These are phyloP conservation scores for Benthosema pterotum DNA, from an alignment of 2,797 vertebrate species.

Conservation along the genomic window DNA sequence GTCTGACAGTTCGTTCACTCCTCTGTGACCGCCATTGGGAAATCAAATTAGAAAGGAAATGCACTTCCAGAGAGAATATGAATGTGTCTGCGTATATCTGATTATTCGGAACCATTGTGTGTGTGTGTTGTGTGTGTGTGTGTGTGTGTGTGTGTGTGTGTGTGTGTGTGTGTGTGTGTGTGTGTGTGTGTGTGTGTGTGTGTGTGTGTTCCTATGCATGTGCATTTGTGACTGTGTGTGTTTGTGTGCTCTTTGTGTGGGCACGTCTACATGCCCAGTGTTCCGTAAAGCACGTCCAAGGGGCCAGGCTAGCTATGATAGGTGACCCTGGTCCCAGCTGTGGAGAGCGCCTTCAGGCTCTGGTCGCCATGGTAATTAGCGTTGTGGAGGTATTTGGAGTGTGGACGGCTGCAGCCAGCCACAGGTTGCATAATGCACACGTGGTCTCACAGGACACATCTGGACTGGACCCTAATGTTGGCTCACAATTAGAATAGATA, in stretches of 20 bases:
- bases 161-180: slow-evolving; percentile 5
- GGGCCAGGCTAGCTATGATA: slow-evolving; percentile 62
- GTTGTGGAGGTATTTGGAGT: slow-evolving; percentile 68
- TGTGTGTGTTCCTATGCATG: slow-evolving; percentile 8
- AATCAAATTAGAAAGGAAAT: slow-evolving; percentile 62
- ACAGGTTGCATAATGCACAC: slow-evolving; percentile 56
- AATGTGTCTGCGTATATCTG: background rate
- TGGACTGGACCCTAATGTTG: slow-evolving; percentile 68
- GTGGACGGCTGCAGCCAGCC: slow-evolving; percentile 38
- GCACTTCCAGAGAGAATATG: slow-evolving; percentile 27
- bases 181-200: background rate
- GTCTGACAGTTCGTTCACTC: slow-evolving; percentile 45
- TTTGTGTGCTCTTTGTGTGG: slow-evolving; percentile 14
- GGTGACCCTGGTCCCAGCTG: slow-evolving; percentile 67
- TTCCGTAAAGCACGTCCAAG: slow-evolving; percentile 66
- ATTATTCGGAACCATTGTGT: background rate
- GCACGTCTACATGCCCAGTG: slow-evolving; percentile 45
- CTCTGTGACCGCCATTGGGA: slow-evolving; percentile 50
- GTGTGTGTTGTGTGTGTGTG: slow-evolving; percentile 7
- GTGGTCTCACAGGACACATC: slow-evolving; percentile 66
- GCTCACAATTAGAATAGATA: slow-evolving; percentile 67
- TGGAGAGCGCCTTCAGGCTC: slow-evolving; percentile 62
- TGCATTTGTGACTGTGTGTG: slow-evolving; percentile 3
- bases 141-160: slow-evolving; percentile 10
- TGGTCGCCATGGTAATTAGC: slow-evolving; percentile 71